Evolutionary conservation across 1,140 invertebrate species (phyloP).

Genomic region (Calephelis virginiensis): DNA sequence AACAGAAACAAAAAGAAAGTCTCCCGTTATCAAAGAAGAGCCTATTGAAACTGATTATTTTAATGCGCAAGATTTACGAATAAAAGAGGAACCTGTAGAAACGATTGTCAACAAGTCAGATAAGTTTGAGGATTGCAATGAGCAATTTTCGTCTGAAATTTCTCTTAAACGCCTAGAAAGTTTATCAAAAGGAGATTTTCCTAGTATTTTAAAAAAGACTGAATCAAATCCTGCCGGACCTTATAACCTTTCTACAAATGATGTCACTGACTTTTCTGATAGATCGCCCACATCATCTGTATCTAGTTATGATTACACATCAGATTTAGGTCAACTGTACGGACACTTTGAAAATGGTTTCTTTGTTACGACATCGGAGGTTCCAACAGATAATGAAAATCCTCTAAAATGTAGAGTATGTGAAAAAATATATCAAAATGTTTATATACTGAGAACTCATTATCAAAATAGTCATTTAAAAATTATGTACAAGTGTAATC

Average conservation of each 20-base stretch:
- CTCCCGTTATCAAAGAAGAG: constrained; percentile 49
- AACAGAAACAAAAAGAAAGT: constrained; percentile 48
- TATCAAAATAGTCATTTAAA: constrained; percentile 98
- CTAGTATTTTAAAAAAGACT: constrained; percentile 70
- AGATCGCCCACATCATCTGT: constrained; percentile 80
- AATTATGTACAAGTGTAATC: constrained; percentile 96
- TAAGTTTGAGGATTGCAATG: constrained; percentile 31
- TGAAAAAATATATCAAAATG: constrained; percentile 95
- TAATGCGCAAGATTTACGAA: constrained; percentile 50
- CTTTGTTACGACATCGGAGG: constrained; percentile 86
- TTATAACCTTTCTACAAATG: constrained; percentile 60
- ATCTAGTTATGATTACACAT: constrained; percentile 79
- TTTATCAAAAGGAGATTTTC: constrained; percentile 88
- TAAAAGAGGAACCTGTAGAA: constrained; percentile 58
- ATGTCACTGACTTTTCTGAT: constrained; percentile 75
- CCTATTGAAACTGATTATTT: constrained; percentile 38
- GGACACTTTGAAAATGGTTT: constrained; percentile 86
- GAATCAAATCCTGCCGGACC: constrained; percentile 48
- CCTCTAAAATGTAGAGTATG: constrained; percentile 93
- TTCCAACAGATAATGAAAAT: constrained; percentile 89
- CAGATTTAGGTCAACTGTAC: constrained; percentile 80
- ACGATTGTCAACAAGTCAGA: constrained; percentile 31
- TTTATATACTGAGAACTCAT: constrained; percentile 96
- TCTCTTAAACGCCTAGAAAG: constrained; percentile 88
- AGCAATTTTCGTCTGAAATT: constrained; percentile 79